phyloP scores from a whole-genome alignment of 2,888 invertebrate species.

The Idaea biselata region DNA sequence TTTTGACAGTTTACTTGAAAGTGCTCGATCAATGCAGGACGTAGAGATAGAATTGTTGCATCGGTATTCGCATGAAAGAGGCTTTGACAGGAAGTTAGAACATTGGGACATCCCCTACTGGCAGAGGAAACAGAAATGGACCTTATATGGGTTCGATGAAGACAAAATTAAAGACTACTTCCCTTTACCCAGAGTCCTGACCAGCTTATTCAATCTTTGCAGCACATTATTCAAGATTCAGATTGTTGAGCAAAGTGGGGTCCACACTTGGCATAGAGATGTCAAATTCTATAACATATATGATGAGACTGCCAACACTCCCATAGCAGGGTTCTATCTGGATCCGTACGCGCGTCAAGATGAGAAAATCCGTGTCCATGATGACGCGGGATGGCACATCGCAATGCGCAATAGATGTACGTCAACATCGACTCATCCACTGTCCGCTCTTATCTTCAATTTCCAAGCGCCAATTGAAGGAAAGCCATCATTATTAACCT shows the following conservation, averaged over 20 bases:
- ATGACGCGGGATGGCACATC: slow-evolving; percentile 88
- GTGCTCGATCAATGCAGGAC: slow-evolving; percentile 87
- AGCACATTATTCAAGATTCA: slow-evolving; percentile 89
- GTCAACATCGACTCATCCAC: slow-evolving; percentile 83
- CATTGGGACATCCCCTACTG: slow-evolving; percentile 94
- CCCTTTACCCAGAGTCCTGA: slow-evolving; percentile 89
- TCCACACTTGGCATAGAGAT: slow-evolving; percentile 91
- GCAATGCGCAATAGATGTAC: slow-evolving; percentile 87
- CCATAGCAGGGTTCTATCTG: slow-evolving; percentile 91
- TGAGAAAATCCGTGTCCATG: slow-evolving; percentile 81
- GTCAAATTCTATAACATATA: slow-evolving; percentile 91
- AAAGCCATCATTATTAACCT: slow-evolving; percentile 86
- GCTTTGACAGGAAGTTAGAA: slow-evolving; percentile 85
- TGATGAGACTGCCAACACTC: slow-evolving; percentile 83
- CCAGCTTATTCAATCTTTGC: slow-evolving; percentile 87
- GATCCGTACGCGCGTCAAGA: slow-evolving; percentile 88
- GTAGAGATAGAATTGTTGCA: slow-evolving; percentile 86
- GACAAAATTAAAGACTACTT: slow-evolving; percentile 89
- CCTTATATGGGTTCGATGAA: slow-evolving; percentile 85
- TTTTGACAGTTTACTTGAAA: slow-evolving; percentile 83
- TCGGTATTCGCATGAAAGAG: slow-evolving; percentile 86
- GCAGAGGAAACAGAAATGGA: slow-evolving; percentile 87
- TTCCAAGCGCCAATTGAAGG: slow-evolving; percentile 84
- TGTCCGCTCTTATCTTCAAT: slow-evolving; percentile 92
- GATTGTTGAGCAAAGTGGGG: slow-evolving; percentile 83